Evolutionary conservation across 2,797 vertebrate species (phyloP).

Genomic region (Xiphophorus birchmanni): DNA sequence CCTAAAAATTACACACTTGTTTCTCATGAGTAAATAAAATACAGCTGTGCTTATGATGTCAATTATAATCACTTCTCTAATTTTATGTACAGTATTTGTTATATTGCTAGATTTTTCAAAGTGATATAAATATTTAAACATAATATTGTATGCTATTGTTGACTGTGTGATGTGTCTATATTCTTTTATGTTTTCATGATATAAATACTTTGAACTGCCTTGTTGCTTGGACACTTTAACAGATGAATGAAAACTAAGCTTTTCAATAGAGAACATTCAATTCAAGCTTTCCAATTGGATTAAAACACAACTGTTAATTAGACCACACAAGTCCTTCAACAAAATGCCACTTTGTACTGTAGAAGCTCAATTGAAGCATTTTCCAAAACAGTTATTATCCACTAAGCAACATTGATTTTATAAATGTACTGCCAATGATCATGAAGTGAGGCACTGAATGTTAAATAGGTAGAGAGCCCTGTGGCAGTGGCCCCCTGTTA

Average conservation of each 20-base stretch:
- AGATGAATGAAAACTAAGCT: neutral
- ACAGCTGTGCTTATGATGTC: too few relatives aligned
- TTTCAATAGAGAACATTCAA: neutral
- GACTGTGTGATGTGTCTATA: too few relatives aligned
- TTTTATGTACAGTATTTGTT: neutral
- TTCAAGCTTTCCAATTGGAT: neutral
- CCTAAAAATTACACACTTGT: neutral
- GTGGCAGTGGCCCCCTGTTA: slow-evolving; percentile 79
- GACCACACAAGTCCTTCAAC: neutral
- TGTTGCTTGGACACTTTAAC: neutral
- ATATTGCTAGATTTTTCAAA: neutral
- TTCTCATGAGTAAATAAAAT: neutral
- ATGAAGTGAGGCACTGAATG: slow-evolving; percentile 71
- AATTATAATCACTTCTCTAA: neutral
- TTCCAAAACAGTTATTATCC: slow-evolving; percentile 55
- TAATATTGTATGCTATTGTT: too few relatives aligned
- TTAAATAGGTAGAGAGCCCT: slow-evolving; percentile 78
- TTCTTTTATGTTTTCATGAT: neutral
- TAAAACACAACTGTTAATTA: slow-evolving; percentile 5
- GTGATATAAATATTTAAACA: neutral
- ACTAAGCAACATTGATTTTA: slow-evolving; percentile 63
- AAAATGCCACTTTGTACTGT: slow-evolving; percentile 12
- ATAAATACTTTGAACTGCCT: neutral
- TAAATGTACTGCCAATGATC: slow-evolving; percentile 69
- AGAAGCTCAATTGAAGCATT: slow-evolving; percentile 33